A percentile compares a stretch with the other conserved stretches of the same genome.
Evolutionary conservation across 2,888 invertebrate genomes (phyloP).

Genomic region (Criorhina ranunculi): DNA sequence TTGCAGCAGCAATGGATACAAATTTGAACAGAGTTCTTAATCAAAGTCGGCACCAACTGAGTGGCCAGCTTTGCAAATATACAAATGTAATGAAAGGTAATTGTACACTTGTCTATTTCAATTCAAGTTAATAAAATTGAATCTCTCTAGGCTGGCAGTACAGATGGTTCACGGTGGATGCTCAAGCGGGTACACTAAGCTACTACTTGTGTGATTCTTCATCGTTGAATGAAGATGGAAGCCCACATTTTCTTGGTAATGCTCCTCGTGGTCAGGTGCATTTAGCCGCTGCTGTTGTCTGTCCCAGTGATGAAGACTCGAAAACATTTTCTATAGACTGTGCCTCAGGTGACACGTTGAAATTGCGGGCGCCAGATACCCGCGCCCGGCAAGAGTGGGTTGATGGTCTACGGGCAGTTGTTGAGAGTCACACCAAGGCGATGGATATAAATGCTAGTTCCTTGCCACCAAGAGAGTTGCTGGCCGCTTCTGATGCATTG

Average conservation of each 20-base stretch:
- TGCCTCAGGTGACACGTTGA: conserved; percentile 95
- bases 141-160: conserved; percentile 97
- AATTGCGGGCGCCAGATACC: conserved; percentile 94
- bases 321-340: conserved; percentile 98
- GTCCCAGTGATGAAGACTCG: conserved; percentile 98
- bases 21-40: conserved; percentile 76
- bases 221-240: conserved; percentile 86
- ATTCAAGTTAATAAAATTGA: conserved; percentile 88
- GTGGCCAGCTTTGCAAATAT: conserved; percentile 95
- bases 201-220: conserved; percentile 94
- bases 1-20: conserved; percentile 78
- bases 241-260: conserved; percentile 86
- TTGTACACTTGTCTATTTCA: background rate
- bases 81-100: conserved; percentile 96
- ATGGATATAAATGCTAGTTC: conserved; percentile 88
- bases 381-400: conserved; percentile 98
- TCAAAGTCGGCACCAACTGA: conserved; percentile 82
- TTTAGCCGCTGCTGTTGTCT: conserved; percentile 96
- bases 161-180: conserved; percentile 96
- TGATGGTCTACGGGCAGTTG: conserved; percentile 96
- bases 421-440: conserved; percentile 95
- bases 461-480: conserved; percentile 91
- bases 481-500: conserved; percentile 95
- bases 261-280: conserved; percentile 90
- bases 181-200: conserved; percentile 94